These are phyloP conservation scores for Dendrolimus houi DNA, from an alignment of 2,888 invertebrate species.

Conservation along the genomic window DNA sequence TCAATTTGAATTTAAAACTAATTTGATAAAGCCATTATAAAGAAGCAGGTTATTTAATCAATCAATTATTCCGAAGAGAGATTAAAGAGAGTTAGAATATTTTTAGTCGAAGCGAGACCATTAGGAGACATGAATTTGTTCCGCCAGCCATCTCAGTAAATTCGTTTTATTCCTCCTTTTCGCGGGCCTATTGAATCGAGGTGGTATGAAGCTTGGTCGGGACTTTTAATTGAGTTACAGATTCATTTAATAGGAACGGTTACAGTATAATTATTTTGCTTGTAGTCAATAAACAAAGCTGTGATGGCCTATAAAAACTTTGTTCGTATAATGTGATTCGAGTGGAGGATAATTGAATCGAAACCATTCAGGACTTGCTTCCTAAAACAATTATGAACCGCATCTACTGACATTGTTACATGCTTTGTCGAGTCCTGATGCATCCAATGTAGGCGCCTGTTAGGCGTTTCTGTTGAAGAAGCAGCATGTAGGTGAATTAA, in stretches of 20 bases:
- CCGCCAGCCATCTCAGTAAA: constrained; percentile 8
- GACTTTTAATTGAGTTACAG: constrained; percentile 13
- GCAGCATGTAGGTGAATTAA: constrained; percentile 14
- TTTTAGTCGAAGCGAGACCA: background rate
- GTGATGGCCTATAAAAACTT: constrained; percentile 18
- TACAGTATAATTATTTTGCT: constrained; percentile 16
- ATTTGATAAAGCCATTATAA: too few species aligned
- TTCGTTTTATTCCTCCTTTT: constrained; percentile 12
- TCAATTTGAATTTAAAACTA: too few species aligned
- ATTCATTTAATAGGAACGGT: constrained; percentile 15
- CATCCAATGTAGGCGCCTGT: constrained; percentile 5
- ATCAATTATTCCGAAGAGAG: background rate
- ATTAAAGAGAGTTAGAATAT: background rate
- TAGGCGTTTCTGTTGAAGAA: background rate
- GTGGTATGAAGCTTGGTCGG: constrained; percentile 3
- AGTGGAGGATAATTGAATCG: constrained; percentile 27
- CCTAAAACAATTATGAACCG: constrained; percentile 40
- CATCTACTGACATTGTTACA: constrained; percentile 36
- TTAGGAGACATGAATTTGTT: background rate
- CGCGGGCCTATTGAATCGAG: background rate
- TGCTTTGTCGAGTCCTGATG: constrained; percentile 37
- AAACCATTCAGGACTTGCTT: constrained; percentile 27
- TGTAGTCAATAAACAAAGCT: constrained; percentile 19
- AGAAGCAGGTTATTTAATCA: too few species aligned
- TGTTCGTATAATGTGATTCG: constrained; percentile 13